Evolutionary conservation across 2,797 vertebrate genomes (phyloP).

Genomic region (Artibeus jamaicensis): DNA sequence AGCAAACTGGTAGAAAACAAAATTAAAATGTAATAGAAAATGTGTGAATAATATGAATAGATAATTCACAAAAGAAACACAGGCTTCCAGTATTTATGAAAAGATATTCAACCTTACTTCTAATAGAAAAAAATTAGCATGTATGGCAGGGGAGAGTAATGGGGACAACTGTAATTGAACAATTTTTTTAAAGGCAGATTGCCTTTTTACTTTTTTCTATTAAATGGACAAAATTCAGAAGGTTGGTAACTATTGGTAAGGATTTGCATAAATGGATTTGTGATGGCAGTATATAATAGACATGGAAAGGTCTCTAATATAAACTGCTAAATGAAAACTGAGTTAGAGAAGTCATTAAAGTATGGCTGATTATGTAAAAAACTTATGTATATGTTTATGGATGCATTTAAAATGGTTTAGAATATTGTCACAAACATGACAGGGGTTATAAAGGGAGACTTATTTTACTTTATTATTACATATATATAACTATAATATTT

Average conservation of each 20-base stretch:
- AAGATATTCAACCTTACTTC: not conserved
- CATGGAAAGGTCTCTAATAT: not conserved
- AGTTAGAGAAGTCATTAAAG: not conserved
- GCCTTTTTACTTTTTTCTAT: not conserved
- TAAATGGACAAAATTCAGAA: not conserved
- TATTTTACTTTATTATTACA: not conserved
- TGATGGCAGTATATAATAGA: not conserved
- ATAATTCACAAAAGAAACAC: not conserved
- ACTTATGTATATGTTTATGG: not conserved
- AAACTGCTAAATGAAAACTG: not conserved
- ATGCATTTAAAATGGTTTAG: not conserved
- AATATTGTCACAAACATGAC: not conserved
- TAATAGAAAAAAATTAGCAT: not conserved
- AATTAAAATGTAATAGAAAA: not conserved
- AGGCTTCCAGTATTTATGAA: not conserved
- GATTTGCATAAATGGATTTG: not conserved
- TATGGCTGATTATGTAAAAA: not conserved
- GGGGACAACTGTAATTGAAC: too few relatives aligned
- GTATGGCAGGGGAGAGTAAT: too few relatives aligned
- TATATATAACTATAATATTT: not conserved
- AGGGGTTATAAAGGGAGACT: not conserved
- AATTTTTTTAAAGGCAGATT: not conserved
- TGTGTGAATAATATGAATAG: not conserved
- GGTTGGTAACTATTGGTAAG: not conserved
- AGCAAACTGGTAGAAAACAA: not conserved